A percentile compares a stretch with the other conserved stretches of the same genome.
Conservation (phyloP, 1,140 invertebrate species). For the Drosophila ficusphila region DNA sequence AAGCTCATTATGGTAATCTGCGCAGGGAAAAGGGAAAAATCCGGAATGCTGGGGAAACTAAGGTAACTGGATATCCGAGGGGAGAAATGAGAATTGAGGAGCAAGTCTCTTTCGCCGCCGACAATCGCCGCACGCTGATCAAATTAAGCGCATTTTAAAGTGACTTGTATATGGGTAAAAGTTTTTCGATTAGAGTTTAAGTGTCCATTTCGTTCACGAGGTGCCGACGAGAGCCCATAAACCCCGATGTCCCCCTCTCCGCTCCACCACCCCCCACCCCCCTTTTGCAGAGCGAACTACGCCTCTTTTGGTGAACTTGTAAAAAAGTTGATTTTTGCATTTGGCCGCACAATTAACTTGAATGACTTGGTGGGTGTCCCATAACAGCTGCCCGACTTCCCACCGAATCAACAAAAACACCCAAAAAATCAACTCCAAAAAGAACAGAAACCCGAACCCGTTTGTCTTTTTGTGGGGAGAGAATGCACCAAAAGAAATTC, state of each 20-base stretch:
- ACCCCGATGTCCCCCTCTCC: no score
- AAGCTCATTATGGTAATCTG: conserved; percentile 78
- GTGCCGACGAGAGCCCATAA: conserved; percentile 58
- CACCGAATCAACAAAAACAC: conserved; percentile 54
- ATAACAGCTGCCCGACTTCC: conserved; percentile 65
- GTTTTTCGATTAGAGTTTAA: conserved; percentile 83
- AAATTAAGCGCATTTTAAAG: conserved; percentile 83
- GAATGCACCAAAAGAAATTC: conserved; percentile 1
- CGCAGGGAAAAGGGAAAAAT: conserved; percentile 14
- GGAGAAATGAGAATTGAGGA: conserved; percentile 21
- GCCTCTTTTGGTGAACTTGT: conserved; percentile 47
- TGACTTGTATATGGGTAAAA: conserved; percentile 82
- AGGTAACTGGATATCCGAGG: conserved; percentile 26
- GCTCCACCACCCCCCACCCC: neutral
- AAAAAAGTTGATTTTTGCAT: conserved; percentile 82
- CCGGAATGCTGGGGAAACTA: neutral
- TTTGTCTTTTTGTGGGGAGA: conserved; percentile 28
- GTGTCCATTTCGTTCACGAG: conserved; percentile 79
- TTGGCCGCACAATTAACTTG: conserved; percentile 81
- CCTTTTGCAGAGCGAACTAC: neutral
- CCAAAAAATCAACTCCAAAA: conserved; percentile 18
- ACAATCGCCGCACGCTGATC: conserved; percentile 78
- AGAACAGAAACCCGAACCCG: conserved; percentile 18
- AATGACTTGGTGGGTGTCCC: conserved; percentile 61
- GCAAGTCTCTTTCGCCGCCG: conserved; percentile 26